Base-by-base conservation (phyloP, 2,113 vertebrate species). In the Actinemys pallida region DNA sequence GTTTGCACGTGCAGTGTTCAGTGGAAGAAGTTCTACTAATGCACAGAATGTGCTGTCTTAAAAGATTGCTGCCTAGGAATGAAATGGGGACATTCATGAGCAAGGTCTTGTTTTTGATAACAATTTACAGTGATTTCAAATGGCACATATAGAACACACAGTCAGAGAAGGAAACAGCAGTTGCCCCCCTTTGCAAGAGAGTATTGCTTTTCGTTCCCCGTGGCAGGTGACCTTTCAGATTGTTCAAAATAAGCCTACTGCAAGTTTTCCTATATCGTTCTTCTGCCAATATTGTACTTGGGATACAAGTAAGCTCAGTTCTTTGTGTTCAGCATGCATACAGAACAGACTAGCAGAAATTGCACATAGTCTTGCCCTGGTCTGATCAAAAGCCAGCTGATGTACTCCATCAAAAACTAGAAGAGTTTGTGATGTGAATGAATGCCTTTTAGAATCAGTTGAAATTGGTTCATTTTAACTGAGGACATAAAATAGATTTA, bases 381-480 rank as follows among this genome's bases (percentile, higher is more conserved):
- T 47, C 65, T 81, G 2, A 20, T 79, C 57, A 69, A 89, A 57
- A 88, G 24, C 75, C 50, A 52, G 80, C 49, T 0, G 0, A 42
- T 27, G 1, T 31, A 59, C 10, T 83, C 80, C 16, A 3, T 90
- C 56, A 79, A 91, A 86, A 88, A 53, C 6, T 49, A 45, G 42
- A 83, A 42, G 3, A 3, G 45, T 79, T 81, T 2, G 0, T 82
- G 31, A 17, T 90, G 45, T 17, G 5, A 90, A 83, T 25, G 76
- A 49, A 2, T 0, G 2, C 35, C 49, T 29, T 0, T 59, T 83
- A 72, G 42, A 88, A 78, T 0, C 0, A 80, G 11, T 22, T 75
- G 86, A 85, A 87, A 59, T 89, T 86, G 10, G 39, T 11, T 92
- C 0, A 0, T 93, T 90, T 94, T 91, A 19, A 81, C 29, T 29